Evolutionary conservation across 2,113 vertebrate species (phyloP), one percentile per base, ranked within the genome.

Genomic region (Proteles cristata): DNA sequence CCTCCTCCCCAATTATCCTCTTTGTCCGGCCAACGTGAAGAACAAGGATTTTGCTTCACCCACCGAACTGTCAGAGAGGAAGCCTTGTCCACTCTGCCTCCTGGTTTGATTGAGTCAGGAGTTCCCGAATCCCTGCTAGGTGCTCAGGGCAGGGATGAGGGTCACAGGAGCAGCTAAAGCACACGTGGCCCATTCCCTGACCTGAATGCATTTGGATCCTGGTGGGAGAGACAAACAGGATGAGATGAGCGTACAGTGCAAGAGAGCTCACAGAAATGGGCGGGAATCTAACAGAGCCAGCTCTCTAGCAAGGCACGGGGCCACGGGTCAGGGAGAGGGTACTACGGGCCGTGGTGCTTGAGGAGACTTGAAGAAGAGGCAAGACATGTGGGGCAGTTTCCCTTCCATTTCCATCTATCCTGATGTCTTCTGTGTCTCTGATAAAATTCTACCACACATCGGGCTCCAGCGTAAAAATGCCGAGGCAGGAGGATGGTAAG

Each of bases 361-460:
- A 68, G 45, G 48, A 83, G 77, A 45, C 43, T 77, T 21, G 3
- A 0, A 2, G 31, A 65, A 80, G 43, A 76, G 26, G 66, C 26
- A 90, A 28, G 7, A 28, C 25, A 39, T 65, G 39, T 35, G 85
- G 55, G 14, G 28, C 25, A n/a, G 1, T 23, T 87, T 82, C 33
- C 80, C 81, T 71, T 90, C 65, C 45, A 43, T 80, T 66, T 53
- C n/a, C 26, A 73, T n/a, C 14, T 71, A 17, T 7, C 15, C 15
- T 73, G 92, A 89, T 66, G 95, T 65, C 45, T 88, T 9, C 90
- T 87, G 87, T 48, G 23, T 79, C 68, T 97, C 63, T 85, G 69
- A 25, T 23, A 82, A 69, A 89, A 31, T 69, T 89, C 17, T 81
- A 55, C 31, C 39, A 26, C 7, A 21, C 43, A 4, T 69, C 58